Conservation (phyloP, 2,113 vertebrate species). For the Phainopepla nitens region DNA sequence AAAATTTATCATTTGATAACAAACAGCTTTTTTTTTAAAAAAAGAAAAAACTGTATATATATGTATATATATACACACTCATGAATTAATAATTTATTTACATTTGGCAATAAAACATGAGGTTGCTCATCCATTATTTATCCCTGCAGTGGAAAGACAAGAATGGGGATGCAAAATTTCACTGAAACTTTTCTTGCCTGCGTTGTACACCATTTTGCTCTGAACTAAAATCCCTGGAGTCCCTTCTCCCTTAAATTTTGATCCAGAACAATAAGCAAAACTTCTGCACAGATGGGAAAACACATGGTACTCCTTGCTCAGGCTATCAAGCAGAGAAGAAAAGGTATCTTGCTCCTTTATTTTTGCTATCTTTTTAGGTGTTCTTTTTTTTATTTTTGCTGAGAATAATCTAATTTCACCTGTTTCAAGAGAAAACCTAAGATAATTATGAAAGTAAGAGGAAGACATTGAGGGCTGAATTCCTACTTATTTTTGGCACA, state of each 20-base stretch:
- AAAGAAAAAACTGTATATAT: not conserved
- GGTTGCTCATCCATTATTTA: slow-evolving; percentile 47
- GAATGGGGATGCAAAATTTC: not conserved
- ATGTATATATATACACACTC: not conserved
- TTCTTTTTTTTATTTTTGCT: not conserved
- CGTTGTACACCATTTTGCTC: not conserved
- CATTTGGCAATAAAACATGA: slow-evolving; percentile 56
- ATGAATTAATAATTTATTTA: slow-evolving; percentile 42
- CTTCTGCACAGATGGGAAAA: slow-evolving; percentile 13
- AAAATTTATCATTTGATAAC: slow-evolving; percentile 35
- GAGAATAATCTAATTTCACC: not conserved
- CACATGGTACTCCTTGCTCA: not conserved
- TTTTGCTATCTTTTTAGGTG: not conserved
- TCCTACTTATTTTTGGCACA: not conserved
- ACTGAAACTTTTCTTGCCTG: not conserved
- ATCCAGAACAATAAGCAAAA: not conserved
- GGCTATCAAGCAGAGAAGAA: not conserved
- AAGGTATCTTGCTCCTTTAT: not conserved
- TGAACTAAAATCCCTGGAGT: not conserved
- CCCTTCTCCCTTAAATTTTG: not conserved
- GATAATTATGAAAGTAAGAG: not conserved
- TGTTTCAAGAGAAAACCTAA: not conserved
- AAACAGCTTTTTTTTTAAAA: not conserved
- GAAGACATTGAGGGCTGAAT: not conserved
- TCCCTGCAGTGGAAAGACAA: not conserved